Conservation (phyloP, 1,140 invertebrate species). For the Asobara japonica region DNA sequence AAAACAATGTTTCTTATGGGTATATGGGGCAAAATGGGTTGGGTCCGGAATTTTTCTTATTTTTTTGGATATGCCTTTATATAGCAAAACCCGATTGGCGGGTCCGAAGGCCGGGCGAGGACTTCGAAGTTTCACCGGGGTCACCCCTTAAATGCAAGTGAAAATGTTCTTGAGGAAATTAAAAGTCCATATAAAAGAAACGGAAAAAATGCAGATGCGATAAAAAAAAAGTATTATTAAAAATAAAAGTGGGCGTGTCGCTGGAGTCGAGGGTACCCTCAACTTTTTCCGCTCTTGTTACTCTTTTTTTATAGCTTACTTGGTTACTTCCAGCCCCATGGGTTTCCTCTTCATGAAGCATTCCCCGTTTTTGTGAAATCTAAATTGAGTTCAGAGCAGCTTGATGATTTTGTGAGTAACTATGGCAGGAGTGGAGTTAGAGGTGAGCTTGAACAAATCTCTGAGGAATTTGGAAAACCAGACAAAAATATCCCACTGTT, state of each 20-base stretch:
- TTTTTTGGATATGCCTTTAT: too few species aligned
- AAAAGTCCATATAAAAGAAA: too few species aligned
- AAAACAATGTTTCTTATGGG: too few species aligned
- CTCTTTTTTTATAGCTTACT: background rate
- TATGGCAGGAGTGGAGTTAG: background rate
- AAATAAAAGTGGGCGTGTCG: background rate
- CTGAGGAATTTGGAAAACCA: too few species aligned
- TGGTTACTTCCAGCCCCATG: background rate
- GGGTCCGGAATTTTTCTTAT: too few species aligned
- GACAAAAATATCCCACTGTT: too few species aligned
- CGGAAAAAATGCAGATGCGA: background rate
- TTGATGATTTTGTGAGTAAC: background rate
- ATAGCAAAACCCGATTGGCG: too few species aligned
- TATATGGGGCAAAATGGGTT: too few species aligned
- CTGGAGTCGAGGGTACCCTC: background rate
- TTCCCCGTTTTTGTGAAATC: background rate
- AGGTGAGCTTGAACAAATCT: background rate
- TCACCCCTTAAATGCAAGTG: too few species aligned
- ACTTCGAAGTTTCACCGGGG: too few species aligned
- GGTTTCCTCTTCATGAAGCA: background rate
- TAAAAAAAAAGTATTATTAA: background rate
- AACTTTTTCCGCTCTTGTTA: background rate
- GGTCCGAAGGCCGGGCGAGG: too few species aligned
- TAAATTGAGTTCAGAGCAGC: background rate
- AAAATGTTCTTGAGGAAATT: too few species aligned